Evolutionary conservation across 2,888 invertebrate species (phyloP), one percentile per base, ranked within the genome.

Genomic region (Melanophora roralis): DNA sequence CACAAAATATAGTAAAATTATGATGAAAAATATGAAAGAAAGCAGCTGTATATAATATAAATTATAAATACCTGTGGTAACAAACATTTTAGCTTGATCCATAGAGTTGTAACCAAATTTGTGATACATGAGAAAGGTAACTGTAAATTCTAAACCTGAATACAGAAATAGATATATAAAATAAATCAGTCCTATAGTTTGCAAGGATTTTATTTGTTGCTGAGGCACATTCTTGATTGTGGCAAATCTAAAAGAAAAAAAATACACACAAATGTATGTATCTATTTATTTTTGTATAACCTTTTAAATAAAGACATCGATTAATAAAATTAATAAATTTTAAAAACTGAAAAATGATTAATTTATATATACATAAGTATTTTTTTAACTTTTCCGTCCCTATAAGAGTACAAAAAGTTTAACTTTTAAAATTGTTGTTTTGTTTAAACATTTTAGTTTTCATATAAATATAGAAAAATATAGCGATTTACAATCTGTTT

Each of bases 61-160:
- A 8, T 34, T 34, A 32, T 14, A 64, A 75, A 88, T 88, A 90
- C 98, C 99, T 86, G 98, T 96, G 69, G 95, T 95, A 85, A 98
- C 93, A 89, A 98, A 99, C 97, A 99, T 98, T 92, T 95, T 96
- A 6, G 99, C 99, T 91, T 99, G 99, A 89, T 98, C 96, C 95
- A 98, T 96, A 53, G 98, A 96, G 69, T 94, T 94, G 89, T 96
- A 98, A 64, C 94, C 92, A 89, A 98, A 98, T 43, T 95, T 93
- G 85, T 97, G 94, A 91, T 98, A 98, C 68, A 98, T 98, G 57
- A 99, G 92, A 91, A 99, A 99, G 67, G 98, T 98, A 38, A 99
- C 91, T 0, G 99, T 99, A 88, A 98, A 99, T 90, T 99, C 99
- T 73, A 99, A 91, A 2, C 98, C 99, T 67, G 98, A 98, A 90